Percentiles rank a stretch among this genome's conserved stretches.
Conservation (phyloP, 2,797 vertebrate genomes). For the Alectoris magna region DNA sequence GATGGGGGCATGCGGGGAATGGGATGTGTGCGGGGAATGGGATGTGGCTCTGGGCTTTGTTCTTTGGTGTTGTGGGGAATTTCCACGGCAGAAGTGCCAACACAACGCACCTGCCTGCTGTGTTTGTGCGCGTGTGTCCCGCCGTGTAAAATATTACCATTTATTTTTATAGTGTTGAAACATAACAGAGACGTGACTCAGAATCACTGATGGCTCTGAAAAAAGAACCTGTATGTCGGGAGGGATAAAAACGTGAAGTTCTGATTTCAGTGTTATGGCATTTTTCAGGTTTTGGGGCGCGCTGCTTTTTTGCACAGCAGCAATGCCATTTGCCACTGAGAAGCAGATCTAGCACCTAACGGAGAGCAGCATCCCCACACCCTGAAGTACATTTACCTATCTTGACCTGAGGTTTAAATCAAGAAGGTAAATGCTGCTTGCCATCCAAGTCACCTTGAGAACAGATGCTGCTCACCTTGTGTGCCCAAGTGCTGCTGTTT, state of each 20-base stretch:
- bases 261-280: not conserved
- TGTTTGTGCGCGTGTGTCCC: conserved; percentile 29
- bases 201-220: not conserved
- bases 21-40: not conserved
- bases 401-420: not conserved
- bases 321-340: not conserved
- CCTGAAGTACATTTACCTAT: not conserved
- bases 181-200: conserved; percentile 24
- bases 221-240: not conserved
- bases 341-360: not conserved
- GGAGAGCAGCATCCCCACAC: not conserved
- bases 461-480: not conserved
- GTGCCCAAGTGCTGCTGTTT: not conserved
- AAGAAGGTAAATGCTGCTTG: not conserved
- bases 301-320: not conserved
- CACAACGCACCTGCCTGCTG: conserved; percentile 19
- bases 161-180: conserved; percentile 4
- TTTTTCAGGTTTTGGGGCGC: not conserved
- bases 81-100: not conserved
- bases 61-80: not conserved
- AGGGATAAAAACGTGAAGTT: not conserved
- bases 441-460: not conserved
- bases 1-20: not conserved
- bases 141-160: not conserved
- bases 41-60: not conserved